phyloP scores from a whole-genome alignment of 2,113 vertebrate species.

The Heterotilapia buettikoferi region DNA sequence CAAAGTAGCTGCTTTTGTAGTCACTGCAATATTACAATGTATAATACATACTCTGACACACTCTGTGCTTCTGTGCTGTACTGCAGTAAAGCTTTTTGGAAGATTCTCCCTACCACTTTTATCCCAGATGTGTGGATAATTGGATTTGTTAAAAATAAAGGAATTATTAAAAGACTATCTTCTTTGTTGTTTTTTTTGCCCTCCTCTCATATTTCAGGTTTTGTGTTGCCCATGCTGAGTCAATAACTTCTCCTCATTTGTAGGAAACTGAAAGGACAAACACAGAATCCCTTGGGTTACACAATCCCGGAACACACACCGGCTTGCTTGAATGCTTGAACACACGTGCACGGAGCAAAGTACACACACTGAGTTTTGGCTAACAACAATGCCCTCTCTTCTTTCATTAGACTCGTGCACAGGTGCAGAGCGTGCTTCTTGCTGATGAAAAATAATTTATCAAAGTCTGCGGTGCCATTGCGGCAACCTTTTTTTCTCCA shows the following conservation, averaged over 20 bases:
- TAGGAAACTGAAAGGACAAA: constrained; percentile 29
- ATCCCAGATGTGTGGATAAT: constrained; percentile 23
- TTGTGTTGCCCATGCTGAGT: constrained; percentile 44
- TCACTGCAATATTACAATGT: background rate
- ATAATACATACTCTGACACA: background rate
- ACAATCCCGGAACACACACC: background rate
- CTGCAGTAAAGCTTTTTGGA: background rate
- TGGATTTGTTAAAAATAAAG: constrained; percentile 29
- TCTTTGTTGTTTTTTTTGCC: constrained; percentile 15
- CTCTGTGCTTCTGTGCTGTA: background rate
- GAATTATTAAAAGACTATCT: constrained; percentile 20
- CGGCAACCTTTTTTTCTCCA: constrained; percentile 46
- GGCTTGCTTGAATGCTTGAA: background rate
- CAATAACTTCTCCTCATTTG: constrained; percentile 48
- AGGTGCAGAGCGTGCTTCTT: constrained; percentile 46
- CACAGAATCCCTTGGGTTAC: constrained; percentile 23
- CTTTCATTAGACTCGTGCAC: constrained; percentile 52
- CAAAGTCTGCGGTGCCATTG: constrained; percentile 58
- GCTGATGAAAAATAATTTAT: constrained; percentile 68
- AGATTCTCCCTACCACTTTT: background rate
- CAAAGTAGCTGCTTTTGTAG: constrained; percentile 24
- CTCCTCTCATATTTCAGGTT: constrained; percentile 4
- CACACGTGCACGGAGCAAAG: background rate
- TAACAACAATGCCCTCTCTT: constrained; percentile 22
- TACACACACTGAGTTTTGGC: background rate